Evolutionary conservation across 2,797 vertebrate species (phyloP), one percentile per base, ranked within the genome.

Genomic region (Silurus aristotelis): DNA sequence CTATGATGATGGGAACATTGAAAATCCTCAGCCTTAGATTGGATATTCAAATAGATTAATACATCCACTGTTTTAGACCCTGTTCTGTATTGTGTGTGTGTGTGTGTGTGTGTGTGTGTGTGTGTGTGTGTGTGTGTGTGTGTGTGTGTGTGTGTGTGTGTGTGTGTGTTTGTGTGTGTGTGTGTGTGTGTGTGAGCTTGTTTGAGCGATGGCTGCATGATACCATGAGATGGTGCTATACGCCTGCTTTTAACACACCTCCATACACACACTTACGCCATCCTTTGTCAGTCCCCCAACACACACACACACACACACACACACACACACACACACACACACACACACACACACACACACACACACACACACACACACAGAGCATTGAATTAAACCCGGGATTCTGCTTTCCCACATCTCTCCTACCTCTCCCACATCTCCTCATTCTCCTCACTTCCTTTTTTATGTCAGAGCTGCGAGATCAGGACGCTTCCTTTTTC

Each of bases 221-320:
- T 81, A 80, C 94, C 95, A 95, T 92, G 77, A 95, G 95, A 93
- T 94, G 95, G 95, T 91, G 95, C 95, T 95, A 52, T 95, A 88
- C 86, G 68, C 86, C 91, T 88, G 76, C 60, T 70, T 86, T 38
- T 82, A 61, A 61, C 31, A 61, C 76, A 61, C 76, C 20, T 43
- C 38, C 55, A 20, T 60, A 60, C 56, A 38, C 31, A 31, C 72
- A 75, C 10, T 20, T 38, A 7, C 17, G 2, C 8, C 68, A 1
- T 43, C 48, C 43, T 76, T 20, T 19, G 22, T 75, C 12, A 3
- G n/a, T 75, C 14, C 31, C 25, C 68, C 22, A 6, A 22, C 48
- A 3, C 38, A 20, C 70, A 22, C 70, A 46, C 43, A 46, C 71
- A 52, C 46, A 25, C 22, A 6, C 46, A 73, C 71, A 73, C 43